phyloP scores from a whole-genome alignment of 2,113 vertebrate species.

The Silurus glanis region DNA sequence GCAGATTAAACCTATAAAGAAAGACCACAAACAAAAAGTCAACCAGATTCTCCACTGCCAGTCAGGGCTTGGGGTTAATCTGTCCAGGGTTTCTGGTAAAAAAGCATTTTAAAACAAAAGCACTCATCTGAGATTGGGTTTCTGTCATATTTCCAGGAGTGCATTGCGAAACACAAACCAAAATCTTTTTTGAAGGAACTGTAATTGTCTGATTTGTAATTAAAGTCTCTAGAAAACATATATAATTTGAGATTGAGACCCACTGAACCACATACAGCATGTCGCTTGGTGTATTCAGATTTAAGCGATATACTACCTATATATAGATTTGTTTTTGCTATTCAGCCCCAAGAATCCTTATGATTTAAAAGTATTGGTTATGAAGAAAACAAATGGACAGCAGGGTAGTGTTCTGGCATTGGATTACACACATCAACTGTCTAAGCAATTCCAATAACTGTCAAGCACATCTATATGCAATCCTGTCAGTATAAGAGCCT shows the following conservation, averaged over 20 bases:
- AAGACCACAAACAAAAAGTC: neutral
- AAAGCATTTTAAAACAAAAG: conserved; percentile 14
- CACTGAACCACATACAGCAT: neutral
- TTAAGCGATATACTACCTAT: neutral
- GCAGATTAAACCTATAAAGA: neutral
- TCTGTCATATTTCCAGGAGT: neutral
- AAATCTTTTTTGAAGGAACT: neutral
- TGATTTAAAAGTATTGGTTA: neutral
- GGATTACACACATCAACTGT: neutral
- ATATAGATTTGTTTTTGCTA: neutral
- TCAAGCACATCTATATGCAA: neutral
- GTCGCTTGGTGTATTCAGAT: neutral
- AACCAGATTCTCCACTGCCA: neutral
- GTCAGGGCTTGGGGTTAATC: neutral
- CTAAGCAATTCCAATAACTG: conserved; percentile 19
- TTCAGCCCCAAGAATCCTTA: neutral
- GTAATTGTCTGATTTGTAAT: neutral
- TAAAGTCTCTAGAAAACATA: neutral
- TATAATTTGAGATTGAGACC: neutral
- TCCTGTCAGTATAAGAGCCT: neutral
- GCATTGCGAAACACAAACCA: neutral
- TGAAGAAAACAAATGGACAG: neutral
- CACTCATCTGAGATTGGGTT: neutral
- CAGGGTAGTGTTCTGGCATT: conserved; percentile 6
- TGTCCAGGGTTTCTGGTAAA: neutral